Evolutionary conservation across 2,113 vertebrate species (phyloP).

Genomic region (Stegastes partitus): DNA sequence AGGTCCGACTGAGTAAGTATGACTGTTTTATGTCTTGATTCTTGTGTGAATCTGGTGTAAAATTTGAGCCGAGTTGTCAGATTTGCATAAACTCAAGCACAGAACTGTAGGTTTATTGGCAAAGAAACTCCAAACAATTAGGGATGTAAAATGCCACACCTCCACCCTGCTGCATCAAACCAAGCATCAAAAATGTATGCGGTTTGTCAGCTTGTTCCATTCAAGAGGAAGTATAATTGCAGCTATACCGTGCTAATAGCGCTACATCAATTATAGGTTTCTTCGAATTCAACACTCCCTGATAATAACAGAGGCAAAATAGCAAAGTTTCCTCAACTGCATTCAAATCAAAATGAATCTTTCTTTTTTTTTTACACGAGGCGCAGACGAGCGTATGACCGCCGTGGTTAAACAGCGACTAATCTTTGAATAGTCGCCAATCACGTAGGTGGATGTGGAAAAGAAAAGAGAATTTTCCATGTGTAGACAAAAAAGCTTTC

Average conservation of each 20-base stretch:
- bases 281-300: not conserved
- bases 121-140: not conserved
- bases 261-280: not conserved
- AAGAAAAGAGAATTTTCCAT: slow-evolving; percentile 48
- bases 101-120: not conserved
- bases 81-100: slow-evolving; percentile 5
- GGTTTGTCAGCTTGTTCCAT: slow-evolving; percentile 28
- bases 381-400: slow-evolving; percentile 33
- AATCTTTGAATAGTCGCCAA: slow-evolving; percentile 31
- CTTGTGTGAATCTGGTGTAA: slow-evolving; percentile 10
- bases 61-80: slow-evolving; percentile 35
- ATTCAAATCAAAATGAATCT: slow-evolving; percentile 54
- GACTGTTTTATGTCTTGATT: not conserved
- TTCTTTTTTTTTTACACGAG: slow-evolving; percentile 11
- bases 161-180: not conserved
- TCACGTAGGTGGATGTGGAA: slow-evolving; percentile 1
- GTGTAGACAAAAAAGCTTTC: slow-evolving; percentile 28
- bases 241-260: not conserved
- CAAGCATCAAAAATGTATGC: not conserved
- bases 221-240: slow-evolving; percentile 5
- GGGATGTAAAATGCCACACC: not conserved
- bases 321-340: not conserved
- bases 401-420: slow-evolving; percentile 25
- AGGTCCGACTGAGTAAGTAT: slow-evolving; percentile 52
- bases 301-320: not conserved